Percentiles rank a stretch among this genome's conserved stretches.
These are phyloP conservation scores for Sebastes matsubarae DNA, from an alignment of 2,797 vertebrate genomes.

Conservation along the genomic window DNA sequence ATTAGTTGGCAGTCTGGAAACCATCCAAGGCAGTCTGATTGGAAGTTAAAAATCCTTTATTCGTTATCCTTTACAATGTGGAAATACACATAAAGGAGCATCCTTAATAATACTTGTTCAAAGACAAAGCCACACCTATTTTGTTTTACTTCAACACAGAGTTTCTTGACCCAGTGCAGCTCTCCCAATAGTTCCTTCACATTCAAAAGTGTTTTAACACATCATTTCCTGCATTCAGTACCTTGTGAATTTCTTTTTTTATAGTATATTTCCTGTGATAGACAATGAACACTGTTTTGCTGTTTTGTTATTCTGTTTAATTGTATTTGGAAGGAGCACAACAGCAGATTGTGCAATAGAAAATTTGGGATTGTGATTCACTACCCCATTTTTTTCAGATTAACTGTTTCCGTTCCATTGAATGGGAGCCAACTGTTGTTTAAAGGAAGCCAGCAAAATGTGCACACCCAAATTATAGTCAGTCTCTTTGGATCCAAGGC, in stretches of 20 bases:
- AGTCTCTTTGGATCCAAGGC: not conserved
- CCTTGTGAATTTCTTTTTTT: no score
- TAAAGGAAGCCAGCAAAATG: not conserved
- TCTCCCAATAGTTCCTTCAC: no score
- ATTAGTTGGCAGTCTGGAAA: no score
- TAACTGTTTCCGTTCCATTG: not conserved
- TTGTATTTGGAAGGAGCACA: not conserved
- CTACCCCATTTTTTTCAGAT: not conserved
- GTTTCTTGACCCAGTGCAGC: no score
- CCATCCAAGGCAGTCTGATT: no score
- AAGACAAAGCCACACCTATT: no score
- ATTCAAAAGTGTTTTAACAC: not conserved
- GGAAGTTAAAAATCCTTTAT: no score
- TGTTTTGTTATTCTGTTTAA: not conserved
- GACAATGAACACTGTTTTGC: not conserved
- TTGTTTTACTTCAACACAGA: no score
- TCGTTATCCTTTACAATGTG: no score
- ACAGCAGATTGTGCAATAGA: not conserved
- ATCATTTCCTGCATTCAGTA: not conserved
- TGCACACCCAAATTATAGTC: not conserved
- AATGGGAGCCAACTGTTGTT: not conserved
- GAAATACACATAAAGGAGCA: no score
- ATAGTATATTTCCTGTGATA: not conserved
- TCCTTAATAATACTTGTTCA: no score
- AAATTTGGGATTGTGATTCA: not conserved